Percentiles rank a stretch among this genome's conserved stretches.
Conservation (phyloP, 2,797 vertebrate species). For the Notolepis coatsorum region DNA sequence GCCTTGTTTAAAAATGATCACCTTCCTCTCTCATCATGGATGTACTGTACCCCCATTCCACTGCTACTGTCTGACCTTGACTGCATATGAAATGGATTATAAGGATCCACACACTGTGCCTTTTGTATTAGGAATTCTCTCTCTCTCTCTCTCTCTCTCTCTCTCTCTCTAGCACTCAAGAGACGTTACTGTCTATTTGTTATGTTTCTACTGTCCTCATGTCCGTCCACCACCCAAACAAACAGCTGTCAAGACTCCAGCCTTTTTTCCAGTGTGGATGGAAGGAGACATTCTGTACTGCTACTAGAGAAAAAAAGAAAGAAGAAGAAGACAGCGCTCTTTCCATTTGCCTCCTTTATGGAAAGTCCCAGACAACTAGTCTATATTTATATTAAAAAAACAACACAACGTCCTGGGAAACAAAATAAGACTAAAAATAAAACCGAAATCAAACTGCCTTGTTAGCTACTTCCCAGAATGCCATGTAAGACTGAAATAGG, state of each 20-base stretch:
- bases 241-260: constrained; percentile 8
- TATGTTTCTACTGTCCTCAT: too few species aligned
- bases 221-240: too few species aligned
- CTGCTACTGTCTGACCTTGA: not conserved
- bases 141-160: too few species aligned
- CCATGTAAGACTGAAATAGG: constrained; percentile 24
- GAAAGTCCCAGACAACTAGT: constrained; percentile 71
- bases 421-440: constrained; percentile 47
- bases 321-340: constrained; percentile 60
- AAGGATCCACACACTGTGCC: too few species aligned
- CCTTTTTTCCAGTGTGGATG: constrained; percentile 2
- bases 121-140: too few species aligned
- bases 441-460: constrained; percentile 49
- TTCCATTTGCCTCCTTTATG: constrained; percentile 71
- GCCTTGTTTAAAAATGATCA: too few species aligned
- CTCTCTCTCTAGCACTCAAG: too few species aligned
- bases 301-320: not conserved
- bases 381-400: constrained; percentile 76
- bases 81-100: too few species aligned
- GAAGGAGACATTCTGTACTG: constrained; percentile 9
- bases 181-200: too few species aligned
- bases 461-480: constrained; percentile 41
- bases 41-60: too few species aligned
- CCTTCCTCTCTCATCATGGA: too few species aligned
- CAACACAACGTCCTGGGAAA: not conserved